These are phyloP conservation scores for Ameiurus melas DNA, from an alignment of 2,113 vertebrate genomes.

Conservation along the genomic window DNA sequence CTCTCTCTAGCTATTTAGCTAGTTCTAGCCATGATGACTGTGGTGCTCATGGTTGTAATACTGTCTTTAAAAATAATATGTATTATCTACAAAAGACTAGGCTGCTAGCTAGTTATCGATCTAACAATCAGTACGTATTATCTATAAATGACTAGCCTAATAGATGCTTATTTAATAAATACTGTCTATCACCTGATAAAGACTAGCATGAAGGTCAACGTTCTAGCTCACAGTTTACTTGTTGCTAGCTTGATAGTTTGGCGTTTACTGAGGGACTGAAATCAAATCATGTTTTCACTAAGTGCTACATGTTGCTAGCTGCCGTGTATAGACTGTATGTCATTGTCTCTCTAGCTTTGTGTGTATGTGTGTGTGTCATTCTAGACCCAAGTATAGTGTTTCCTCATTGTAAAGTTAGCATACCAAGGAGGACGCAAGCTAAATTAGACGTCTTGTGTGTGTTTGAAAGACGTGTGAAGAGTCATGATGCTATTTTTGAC, in stretches of 20 bases:
- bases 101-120: neutral
- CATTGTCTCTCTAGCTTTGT: neutral
- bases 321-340: neutral
- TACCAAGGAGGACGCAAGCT: constrained; percentile 48
- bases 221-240: neutral
- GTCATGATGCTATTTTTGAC: neutral
- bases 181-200: neutral
- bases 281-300: neutral
- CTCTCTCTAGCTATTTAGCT: neutral
- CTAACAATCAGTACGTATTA: neutral
- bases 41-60: neutral
- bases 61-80: neutral
- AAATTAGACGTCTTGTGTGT: constrained; percentile 38
- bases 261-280: neutral
- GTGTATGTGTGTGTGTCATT: constrained; percentile 8
- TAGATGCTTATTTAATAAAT: neutral
- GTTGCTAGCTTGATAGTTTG: neutral
- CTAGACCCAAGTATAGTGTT: constrained; percentile 50
- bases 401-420: constrained; percentile 50
- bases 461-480: constrained; percentile 19
- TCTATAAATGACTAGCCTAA: neutral
- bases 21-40: neutral
- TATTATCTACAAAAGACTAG: neutral
- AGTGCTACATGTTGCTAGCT: neutral
- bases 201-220: neutral